Evolutionary conservation across 2,113 vertebrate species (phyloP).

Genomic region (Anolis carolinensis): DNA sequence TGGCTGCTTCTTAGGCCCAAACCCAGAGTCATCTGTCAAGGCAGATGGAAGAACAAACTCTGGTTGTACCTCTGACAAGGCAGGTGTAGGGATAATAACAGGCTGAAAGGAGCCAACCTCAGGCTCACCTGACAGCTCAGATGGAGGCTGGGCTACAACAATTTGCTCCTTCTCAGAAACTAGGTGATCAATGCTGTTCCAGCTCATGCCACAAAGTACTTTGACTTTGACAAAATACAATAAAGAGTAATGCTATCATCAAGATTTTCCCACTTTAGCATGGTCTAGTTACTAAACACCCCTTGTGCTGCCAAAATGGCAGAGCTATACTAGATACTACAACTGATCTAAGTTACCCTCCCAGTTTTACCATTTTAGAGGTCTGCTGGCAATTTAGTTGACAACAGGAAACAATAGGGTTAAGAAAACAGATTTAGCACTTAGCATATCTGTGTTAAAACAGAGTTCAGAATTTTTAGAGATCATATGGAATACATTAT

Average conservation of each 20-base stretch:
- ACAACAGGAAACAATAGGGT: slow-evolving; percentile 73
- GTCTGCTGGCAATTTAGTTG: slow-evolving; percentile 17
- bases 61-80: too few relatives aligned
- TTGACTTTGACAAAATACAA: slow-evolving; percentile 43
- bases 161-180: not conserved
- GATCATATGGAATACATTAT: slow-evolving; percentile 84
- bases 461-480: slow-evolving; percentile 80
- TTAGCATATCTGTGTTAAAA: slow-evolving; percentile 78
- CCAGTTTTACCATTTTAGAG: not conserved
- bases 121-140: too few relatives aligned
- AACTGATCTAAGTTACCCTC: not conserved
- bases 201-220: not conserved
- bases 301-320: not conserved
- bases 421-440: slow-evolving; percentile 75
- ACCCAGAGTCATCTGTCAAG: too few relatives aligned
- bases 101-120: too few relatives aligned
- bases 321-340: not conserved
- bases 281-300: not conserved
- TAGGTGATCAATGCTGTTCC: too few relatives aligned
- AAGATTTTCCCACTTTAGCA: slow-evolving; percentile 15
- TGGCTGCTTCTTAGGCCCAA: too few relatives aligned
- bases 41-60: too few relatives aligned
- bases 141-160: too few relatives aligned
- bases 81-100: too few relatives aligned
- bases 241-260: slow-evolving; percentile 43